A percentile compares a stretch with the other conserved stretches of the same genome.
Conservation (phyloP, 2,888 invertebrate species). For the Neria commutata region DNA sequence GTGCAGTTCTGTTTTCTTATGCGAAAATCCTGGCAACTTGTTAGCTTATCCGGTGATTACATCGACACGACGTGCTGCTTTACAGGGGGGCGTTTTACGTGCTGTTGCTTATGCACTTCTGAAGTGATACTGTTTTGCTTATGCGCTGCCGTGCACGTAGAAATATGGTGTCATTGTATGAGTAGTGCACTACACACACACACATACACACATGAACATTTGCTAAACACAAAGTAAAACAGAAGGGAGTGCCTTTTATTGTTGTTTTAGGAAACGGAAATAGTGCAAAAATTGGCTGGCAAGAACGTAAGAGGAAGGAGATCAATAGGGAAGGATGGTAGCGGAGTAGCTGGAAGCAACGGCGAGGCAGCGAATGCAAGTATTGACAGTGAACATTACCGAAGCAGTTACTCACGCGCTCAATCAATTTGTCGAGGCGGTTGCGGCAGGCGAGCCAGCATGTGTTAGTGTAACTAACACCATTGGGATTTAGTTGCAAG, state of each 20-base stretch:
- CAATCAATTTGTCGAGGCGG: slow-evolving; percentile 46
- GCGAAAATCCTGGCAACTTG: slow-evolving; percentile 61
- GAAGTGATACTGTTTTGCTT: background rate
- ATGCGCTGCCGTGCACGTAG: background rate
- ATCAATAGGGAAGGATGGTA: too few relatives aligned
- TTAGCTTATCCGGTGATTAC: slow-evolving; percentile 62
- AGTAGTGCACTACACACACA: background rate
- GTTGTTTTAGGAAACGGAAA: too few relatives aligned
- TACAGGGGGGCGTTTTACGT: slow-evolving; percentile 46
- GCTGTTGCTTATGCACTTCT: slow-evolving; percentile 40
- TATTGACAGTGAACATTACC: slow-evolving; percentile 33
- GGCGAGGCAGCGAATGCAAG: background rate
- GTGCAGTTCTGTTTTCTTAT: slow-evolving; percentile 24
- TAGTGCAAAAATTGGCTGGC: too few relatives aligned
- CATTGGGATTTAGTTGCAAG: background rate
- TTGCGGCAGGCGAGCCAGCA: background rate
- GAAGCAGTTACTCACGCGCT: slow-evolving; percentile 48
- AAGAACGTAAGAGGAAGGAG: too few relatives aligned
- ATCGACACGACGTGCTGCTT: slow-evolving; percentile 60
- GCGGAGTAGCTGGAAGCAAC: too few relatives aligned
- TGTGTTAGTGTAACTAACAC: background rate
- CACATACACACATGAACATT: too few relatives aligned
- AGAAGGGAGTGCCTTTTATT: slow-evolving; percentile 53
- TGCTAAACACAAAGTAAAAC: too few relatives aligned
- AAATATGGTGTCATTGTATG: background rate